Percentiles rank a stretch among this genome's conserved stretches.
phyloP scores from a whole-genome alignment of 2,888 invertebrate genomes.

The Melanophora roralis region DNA sequence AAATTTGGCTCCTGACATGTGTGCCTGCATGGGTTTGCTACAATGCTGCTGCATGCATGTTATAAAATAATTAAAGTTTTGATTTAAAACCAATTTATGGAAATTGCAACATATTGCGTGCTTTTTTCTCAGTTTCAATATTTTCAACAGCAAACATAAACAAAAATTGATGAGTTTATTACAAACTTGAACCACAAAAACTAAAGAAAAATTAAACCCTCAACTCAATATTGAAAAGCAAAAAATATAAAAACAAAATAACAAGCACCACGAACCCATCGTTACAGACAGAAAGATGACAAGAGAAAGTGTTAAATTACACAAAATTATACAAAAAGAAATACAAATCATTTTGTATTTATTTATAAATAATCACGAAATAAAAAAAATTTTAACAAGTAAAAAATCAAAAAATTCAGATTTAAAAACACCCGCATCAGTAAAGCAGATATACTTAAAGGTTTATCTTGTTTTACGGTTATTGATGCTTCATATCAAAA shows the following conservation, averaged over 20 bases:
- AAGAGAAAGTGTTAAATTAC: conserved; percentile 73
- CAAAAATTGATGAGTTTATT: conserved; percentile 50
- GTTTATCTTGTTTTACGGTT: neutral
- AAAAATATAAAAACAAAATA: neutral
- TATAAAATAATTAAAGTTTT: conserved; percentile 48
- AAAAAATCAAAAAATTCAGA: neutral
- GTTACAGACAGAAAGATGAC: conserved; percentile 66
- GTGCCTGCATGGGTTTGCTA: neutral
- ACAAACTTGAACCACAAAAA: conserved; percentile 20
- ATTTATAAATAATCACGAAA: neutral
- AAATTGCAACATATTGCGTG: conserved; percentile 40
- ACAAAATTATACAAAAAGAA: conserved; percentile 41
- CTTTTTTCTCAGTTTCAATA: conserved; percentile 49
- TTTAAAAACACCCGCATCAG: neutral
- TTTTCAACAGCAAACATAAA: neutral
- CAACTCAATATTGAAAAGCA: no score
- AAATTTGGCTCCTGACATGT: neutral
- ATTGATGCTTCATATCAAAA: neutral
- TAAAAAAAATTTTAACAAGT: neutral
- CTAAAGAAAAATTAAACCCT: neutral
- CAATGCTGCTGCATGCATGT: conserved; percentile 37
- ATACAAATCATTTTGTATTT: conserved; percentile 28
- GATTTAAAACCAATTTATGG: conserved; percentile 20
- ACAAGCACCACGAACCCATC: neutral
- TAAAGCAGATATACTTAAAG: neutral